phyloP scores from a whole-genome alignment of 2,797 vertebrate genomes.

The Rhyacichthys aspro region DNA sequence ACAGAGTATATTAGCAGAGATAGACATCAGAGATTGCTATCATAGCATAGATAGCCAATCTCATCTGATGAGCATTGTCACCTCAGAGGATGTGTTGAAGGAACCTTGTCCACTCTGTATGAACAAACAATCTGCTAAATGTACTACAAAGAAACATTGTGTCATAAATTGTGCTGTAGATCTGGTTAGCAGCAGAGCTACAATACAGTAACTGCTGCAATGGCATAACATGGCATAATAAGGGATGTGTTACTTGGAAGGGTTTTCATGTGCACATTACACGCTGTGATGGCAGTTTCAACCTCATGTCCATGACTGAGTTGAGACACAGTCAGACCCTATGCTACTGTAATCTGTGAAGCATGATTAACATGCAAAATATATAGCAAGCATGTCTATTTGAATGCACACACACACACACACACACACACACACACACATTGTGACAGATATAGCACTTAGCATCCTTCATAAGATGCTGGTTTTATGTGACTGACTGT shows the following conservation, averaged over 20 bases:
- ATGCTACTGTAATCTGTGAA: constrained; percentile 10
- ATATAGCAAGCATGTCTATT: constrained; percentile 12
- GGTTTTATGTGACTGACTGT: constrained; percentile 31
- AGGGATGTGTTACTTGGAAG: constrained; percentile 17
- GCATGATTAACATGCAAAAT: constrained; percentile 5
- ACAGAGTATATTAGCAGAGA: constrained; percentile 1
- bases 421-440: no score
- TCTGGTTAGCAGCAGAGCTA: constrained; percentile 16
- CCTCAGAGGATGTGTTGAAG: not conserved
- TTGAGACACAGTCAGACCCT: not conserved
- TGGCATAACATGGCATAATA: constrained; percentile 14
- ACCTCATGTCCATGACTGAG: constrained; percentile 6
- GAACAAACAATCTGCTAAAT: constrained; percentile 20
- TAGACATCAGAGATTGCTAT: not conserved
- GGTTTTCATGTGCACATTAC: constrained; percentile 19
- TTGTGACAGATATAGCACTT: constrained; percentile 3
- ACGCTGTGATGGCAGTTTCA: constrained; percentile 9
- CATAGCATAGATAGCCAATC: not conserved
- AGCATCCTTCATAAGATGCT: constrained; percentile 17
- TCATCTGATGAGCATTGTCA: not conserved
- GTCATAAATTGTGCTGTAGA: constrained; percentile 23
- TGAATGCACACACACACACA: not conserved
- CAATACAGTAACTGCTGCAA: constrained; percentile 20
- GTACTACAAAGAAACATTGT: constrained; percentile 18
- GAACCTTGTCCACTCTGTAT: not conserved